Evolutionary conservation across 2,888 invertebrate species (phyloP).

Genomic region (Ernsta delagoae): DNA sequence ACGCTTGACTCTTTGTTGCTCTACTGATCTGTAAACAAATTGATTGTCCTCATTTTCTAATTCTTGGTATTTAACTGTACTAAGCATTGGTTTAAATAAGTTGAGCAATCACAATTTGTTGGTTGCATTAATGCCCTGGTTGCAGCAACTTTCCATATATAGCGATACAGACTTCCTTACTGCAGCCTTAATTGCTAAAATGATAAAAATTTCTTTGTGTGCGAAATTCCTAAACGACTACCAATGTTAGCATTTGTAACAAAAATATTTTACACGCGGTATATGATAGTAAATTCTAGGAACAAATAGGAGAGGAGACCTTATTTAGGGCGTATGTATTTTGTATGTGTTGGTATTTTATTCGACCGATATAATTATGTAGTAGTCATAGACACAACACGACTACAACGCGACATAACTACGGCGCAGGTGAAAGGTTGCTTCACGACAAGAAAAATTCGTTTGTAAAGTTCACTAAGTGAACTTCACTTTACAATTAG

Average conservation of each 20-base stretch:
- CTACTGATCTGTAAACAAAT: constrained; percentile 9
- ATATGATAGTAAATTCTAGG: constrained; percentile 14
- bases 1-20: constrained; percentile 5
- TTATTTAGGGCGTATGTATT: too few species aligned
- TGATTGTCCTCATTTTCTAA: constrained; percentile 2
- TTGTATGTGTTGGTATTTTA: too few species aligned
- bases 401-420: too few species aligned
- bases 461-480: too few species aligned
- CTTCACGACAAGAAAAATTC: too few species aligned
- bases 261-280: too few species aligned
- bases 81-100: constrained; percentile 11
- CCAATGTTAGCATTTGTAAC: too few species aligned
- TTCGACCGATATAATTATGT: too few species aligned
- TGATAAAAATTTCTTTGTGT: background rate
- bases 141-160: constrained; percentile 8
- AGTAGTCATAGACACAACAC: too few species aligned
- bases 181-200: background rate
- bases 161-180: background rate
- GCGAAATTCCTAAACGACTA: background rate
- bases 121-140: background rate
- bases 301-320: background rate
- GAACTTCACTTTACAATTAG: too few species aligned
- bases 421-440: too few species aligned
- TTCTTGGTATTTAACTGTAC: constrained; percentile 5
- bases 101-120: constrained; percentile 4